Conservation (phyloP, 1,140 invertebrate species). For the Heliconius hermathena region DNA sequence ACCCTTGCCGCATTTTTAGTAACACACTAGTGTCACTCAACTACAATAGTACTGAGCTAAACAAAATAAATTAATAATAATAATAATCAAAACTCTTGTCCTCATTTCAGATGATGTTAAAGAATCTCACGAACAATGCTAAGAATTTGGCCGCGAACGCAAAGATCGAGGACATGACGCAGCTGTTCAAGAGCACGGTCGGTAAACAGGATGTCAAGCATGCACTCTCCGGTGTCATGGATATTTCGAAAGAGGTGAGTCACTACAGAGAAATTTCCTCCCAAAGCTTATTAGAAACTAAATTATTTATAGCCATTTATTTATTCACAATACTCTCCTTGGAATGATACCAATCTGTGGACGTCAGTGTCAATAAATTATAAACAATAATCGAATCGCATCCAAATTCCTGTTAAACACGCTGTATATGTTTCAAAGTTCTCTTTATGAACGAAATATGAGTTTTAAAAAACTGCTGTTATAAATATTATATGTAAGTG, state of each 20-base stretch:
- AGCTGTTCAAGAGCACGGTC: constrained; percentile 95
- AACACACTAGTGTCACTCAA: not conserved
- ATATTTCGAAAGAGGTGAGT: constrained; percentile 94
- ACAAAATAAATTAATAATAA: not conserved
- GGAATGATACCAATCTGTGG: not conserved
- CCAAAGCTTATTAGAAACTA: not conserved
- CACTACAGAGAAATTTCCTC: constrained; percentile 9
- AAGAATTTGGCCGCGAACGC: constrained; percentile 98
- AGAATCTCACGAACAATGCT: constrained; percentile 97
- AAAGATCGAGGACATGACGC: constrained; percentile 98
- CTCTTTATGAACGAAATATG: not conserved
- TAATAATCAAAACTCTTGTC: not conserved
- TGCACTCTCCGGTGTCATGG: constrained; percentile 96
- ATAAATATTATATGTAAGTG: too few relatives aligned
- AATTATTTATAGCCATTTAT: not conserved
- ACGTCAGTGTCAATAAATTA: constrained; percentile 8
- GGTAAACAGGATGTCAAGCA: constrained; percentile 97
- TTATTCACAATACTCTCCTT: not conserved
- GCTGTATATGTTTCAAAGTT: not conserved
- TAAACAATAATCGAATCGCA: not conserved
- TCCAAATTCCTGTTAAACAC: not conserved
- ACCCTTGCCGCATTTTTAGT: not conserved
- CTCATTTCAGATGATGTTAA: constrained; percentile 92
- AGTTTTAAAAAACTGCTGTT: not conserved
- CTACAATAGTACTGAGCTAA: not conserved